A percentile compares a stretch with the other conserved stretches of the same genome.
phyloP scores from a whole-genome alignment of 2,888 invertebrate species.

The Coleophora deauratella region DNA sequence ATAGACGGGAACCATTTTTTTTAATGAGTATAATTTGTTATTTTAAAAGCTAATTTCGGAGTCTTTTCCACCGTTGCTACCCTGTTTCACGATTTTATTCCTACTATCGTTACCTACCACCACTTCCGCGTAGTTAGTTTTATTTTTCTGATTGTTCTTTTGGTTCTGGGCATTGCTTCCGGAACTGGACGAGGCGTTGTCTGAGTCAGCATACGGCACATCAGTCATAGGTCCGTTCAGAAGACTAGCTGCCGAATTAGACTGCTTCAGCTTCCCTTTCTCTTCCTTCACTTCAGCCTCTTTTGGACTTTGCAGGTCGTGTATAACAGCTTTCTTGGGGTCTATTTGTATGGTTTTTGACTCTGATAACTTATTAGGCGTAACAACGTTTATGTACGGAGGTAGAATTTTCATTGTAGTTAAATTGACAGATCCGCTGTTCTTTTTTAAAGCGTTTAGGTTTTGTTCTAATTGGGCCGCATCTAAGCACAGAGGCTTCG shows the following conservation, averaged over 20 bases:
- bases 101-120: conserved; percentile 25
- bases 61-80: conserved; percentile 63
- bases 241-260: conserved; percentile 59
- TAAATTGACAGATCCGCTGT: conserved; percentile 64
- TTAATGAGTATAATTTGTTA: background rate
- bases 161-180: conserved; percentile 35
- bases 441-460: conserved; percentile 62
- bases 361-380: conserved; percentile 61
- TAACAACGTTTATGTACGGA: conserved; percentile 65
- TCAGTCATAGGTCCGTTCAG: conserved; percentile 68
- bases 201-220: conserved; percentile 64
- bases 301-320: conserved; percentile 49
- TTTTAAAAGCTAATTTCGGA: conserved; percentile 81
- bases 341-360: conserved; percentile 67
- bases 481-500: conserved; percentile 60
- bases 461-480: conserved; percentile 66
- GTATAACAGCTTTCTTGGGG: conserved; percentile 65
- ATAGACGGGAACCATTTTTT: conserved; percentile 8
- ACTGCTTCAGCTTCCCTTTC: conserved; percentile 52
- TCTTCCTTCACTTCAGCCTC: conserved; percentile 42
- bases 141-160: conserved; percentile 36
- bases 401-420: conserved; percentile 66
- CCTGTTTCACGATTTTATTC: conserved; percentile 55
- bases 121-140: conserved; percentile 32
- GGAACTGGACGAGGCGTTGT: conserved; percentile 57